Evolutionary conservation across 2,113 vertebrate genomes (phyloP).

Genomic region (Puffinus mauretanicus): DNA sequence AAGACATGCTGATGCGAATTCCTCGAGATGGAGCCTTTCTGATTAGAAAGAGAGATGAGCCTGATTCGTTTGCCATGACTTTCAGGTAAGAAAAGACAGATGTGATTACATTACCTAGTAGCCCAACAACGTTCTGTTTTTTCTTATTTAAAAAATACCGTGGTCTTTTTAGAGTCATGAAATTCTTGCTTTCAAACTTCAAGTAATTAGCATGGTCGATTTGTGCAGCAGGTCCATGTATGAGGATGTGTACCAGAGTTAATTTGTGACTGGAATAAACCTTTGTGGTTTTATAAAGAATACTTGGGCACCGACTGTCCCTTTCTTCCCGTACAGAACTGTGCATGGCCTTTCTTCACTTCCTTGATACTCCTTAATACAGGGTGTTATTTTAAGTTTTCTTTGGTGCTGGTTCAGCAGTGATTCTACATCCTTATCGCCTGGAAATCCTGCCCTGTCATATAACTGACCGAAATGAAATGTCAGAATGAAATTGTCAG

Average conservation of each 20-base stretch:
- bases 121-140: background rate
- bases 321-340: background rate
- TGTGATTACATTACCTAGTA: background rate
- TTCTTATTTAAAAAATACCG: background rate
- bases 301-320: background rate
- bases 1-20: constrained; percentile 92
- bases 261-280: background rate
- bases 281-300: background rate
- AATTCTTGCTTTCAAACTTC: background rate
- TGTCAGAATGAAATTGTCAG: background rate
- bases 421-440: background rate
- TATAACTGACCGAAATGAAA: background rate
- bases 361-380: background rate
- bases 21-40: constrained; percentile 96
- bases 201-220: background rate
- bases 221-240: background rate
- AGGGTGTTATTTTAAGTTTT: background rate
- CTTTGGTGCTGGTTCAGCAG: background rate
- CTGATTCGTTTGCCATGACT: constrained; percentile 91
- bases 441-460: background rate
- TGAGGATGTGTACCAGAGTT: background rate
- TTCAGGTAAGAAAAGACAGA: constrained; percentile 82
- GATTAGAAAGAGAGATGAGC: constrained; percentile 88
- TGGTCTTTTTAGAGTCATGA: background rate
- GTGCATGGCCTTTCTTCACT: background rate